Conservation (phyloP, 2,797 vertebrate genomes). For the Iguana delicatissima region DNA sequence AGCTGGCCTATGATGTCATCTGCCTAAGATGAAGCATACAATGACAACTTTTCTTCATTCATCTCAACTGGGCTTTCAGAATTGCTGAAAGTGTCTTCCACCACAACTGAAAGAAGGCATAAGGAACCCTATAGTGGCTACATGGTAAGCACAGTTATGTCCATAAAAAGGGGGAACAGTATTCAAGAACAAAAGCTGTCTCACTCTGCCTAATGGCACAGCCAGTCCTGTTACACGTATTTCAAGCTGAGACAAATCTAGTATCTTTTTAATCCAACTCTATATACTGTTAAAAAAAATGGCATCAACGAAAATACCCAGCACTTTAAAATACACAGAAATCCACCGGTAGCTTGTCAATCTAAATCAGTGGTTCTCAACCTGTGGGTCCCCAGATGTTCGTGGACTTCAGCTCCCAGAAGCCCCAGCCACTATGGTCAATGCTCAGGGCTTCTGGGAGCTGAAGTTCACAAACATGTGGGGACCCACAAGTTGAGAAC, state of each 20-base stretch:
- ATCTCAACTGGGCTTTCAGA: not conserved
- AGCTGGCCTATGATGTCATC: too few species aligned
- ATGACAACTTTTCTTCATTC: not conserved
- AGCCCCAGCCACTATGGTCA: too few species aligned
- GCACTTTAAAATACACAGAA: not conserved
- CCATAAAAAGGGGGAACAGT: not conserved
- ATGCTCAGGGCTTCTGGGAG: too few species aligned
- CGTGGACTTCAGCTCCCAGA: too few species aligned
- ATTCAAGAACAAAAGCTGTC: not conserved
- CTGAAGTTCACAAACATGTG: too few species aligned
- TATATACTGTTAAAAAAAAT: not conserved
- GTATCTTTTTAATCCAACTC: not conserved
- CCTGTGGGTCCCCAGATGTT: too few species aligned
- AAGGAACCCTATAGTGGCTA: not conserved
- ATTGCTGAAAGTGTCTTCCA: not conserved
- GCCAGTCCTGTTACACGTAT: not conserved
- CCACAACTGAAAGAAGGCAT: not conserved
- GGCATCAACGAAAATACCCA: not conserved
- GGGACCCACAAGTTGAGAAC: too few species aligned
- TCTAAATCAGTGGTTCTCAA: too few species aligned
- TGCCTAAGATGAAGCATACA: not conserved
- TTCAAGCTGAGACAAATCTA: constrained; percentile 29
- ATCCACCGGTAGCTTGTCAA: constrained; percentile 12
- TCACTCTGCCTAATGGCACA: not conserved
- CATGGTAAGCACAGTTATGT: not conserved